Evolutionary conservation across 2,888 invertebrate species (phyloP).

Genomic region (Cylloceria caligata): DNA sequence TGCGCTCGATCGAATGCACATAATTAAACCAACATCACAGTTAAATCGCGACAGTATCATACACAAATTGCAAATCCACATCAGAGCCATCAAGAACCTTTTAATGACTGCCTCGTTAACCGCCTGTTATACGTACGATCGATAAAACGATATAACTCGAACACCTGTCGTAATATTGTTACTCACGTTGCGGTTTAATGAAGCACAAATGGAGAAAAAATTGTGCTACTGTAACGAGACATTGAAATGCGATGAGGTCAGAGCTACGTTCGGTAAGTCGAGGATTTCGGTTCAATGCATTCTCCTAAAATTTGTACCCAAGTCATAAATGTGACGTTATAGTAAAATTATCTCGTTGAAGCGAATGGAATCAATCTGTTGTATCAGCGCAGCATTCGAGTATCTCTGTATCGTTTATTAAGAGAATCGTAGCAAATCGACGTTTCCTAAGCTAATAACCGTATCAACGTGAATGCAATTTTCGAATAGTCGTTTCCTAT

Average conservation of each 20-base stretch:
- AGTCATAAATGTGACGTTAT: not conserved
- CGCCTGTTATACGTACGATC: constrained; percentile 17
- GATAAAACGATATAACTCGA: not conserved
- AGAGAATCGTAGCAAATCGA: not conserved
- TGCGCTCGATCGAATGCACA: not conserved
- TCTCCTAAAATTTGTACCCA: not conserved
- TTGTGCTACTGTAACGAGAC: constrained; percentile 16
- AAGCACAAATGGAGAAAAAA: constrained; percentile 26
- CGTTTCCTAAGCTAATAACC: constrained; percentile 1
- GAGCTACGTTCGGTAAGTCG: not conserved
- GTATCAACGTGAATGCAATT: not conserved
- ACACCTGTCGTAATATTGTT: constrained; percentile 31
- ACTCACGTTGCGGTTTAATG: constrained; percentile 29
- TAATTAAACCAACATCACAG: not conserved
- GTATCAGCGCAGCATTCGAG: not conserved
- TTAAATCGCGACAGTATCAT: constrained; percentile 12
- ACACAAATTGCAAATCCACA: constrained; percentile 2
- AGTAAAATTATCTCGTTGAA: not conserved
- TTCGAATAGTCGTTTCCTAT: not conserved
- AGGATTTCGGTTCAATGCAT: constrained; percentile 13
- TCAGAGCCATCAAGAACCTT: constrained; percentile 9
- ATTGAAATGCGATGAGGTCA: constrained; percentile 5
- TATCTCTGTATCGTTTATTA: not conserved
- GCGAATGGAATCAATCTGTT: not conserved
- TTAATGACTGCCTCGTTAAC: constrained; percentile 18